Conservation (phyloP, 2,797 vertebrate genomes). For the Oreochromis grahami region DNA sequence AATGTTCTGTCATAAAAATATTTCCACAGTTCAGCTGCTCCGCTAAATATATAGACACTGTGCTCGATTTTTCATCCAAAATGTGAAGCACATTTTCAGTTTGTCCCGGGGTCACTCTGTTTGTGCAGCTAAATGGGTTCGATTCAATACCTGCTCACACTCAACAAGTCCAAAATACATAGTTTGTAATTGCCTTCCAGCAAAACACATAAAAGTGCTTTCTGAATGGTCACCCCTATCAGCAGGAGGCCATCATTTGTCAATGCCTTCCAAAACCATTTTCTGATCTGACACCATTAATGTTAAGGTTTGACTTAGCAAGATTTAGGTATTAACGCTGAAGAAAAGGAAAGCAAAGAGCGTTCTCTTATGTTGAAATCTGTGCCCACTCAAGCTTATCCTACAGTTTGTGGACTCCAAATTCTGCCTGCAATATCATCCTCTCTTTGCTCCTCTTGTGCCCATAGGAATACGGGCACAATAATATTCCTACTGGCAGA, state of each 20-base stretch:
- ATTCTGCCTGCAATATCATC: not conserved
- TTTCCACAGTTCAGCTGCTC: not conserved
- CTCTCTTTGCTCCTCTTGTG: not conserved
- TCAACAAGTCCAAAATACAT: slow-evolving; percentile 8
- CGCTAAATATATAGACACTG: not conserved
- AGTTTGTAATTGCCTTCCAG: not conserved
- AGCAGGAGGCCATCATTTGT: not conserved
- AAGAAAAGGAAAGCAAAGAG: not conserved
- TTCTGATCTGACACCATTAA: not conserved
- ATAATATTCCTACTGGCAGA: not conserved
- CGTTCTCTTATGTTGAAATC: not conserved
- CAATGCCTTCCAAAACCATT: not conserved
- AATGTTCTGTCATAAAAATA: slow-evolving; percentile 30
- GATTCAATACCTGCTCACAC: slow-evolving; percentile 4
- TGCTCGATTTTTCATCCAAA: slow-evolving; percentile 1
- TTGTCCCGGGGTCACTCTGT: slow-evolving; percentile 15
- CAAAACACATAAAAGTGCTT: not conserved
- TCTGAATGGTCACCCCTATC: not conserved
- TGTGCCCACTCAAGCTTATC: not conserved
- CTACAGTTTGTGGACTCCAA: not conserved
- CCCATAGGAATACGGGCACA: not conserved
- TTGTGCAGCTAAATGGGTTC: slow-evolving; percentile 23
- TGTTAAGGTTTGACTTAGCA: not conserved
- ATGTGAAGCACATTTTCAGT: not conserved
- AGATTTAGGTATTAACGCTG: not conserved